Percentiles rank a stretch among this genome's conserved stretches.
These are phyloP conservation scores for Perdita meconis DNA, from an alignment of 2,888 invertebrate genomes.

Conservation along the genomic window DNA sequence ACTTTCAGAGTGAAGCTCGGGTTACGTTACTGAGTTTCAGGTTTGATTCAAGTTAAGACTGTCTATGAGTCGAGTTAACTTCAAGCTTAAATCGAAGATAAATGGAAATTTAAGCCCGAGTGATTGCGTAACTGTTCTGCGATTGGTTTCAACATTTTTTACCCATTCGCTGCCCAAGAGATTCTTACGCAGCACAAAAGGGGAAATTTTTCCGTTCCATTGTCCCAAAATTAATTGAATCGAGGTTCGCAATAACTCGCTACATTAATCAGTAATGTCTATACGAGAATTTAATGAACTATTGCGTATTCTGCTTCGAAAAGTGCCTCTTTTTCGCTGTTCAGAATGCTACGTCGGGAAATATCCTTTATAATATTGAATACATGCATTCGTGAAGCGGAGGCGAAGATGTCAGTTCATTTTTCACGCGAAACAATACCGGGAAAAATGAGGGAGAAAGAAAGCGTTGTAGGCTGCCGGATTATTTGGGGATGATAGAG, in stretches of 20 bases:
- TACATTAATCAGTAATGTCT: slow-evolving; percentile 25
- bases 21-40: no score
- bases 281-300: not conserved
- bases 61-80: no score
- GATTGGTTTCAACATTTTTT: no score
- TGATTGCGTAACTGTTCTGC: no score
- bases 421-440: slow-evolving; percentile 36
- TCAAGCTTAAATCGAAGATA: no score
- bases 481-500: slow-evolving; percentile 9
- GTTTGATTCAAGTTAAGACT: no score
- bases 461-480: not conserved
- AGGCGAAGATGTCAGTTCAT: slow-evolving; percentile 29
- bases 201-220: not conserved
- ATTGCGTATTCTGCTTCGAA: not conserved
- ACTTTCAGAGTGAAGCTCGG: no score
- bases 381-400: not conserved
- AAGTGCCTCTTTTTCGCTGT: not conserved
- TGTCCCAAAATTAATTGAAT: not conserved
- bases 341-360: not conserved
- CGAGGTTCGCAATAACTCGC: not conserved
- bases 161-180: no score
- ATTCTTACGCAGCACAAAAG: no score
- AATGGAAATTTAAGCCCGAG: no score
- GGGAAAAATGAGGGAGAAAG: slow-evolving; percentile 5
- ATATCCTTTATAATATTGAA: slow-evolving; percentile 15